Conservation (phyloP, 1,140 invertebrate species). For the Hylyphantes graminicola region DNA sequence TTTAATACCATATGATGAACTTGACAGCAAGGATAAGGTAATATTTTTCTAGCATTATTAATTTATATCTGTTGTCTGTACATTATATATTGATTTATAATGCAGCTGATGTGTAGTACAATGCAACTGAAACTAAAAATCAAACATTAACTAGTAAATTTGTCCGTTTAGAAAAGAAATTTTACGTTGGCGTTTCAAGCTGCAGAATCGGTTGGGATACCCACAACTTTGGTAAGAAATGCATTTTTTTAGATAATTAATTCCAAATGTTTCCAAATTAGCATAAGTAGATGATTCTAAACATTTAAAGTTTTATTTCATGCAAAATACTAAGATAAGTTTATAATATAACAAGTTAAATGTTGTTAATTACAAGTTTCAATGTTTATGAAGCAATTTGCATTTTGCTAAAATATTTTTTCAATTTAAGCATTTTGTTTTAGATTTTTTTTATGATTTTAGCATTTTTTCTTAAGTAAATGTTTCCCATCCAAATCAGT, state of each 20-base stretch:
- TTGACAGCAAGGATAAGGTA: slow-evolving; percentile 88
- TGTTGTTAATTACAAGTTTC: too few species aligned
- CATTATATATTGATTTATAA: too few species aligned
- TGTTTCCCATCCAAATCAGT: too few species aligned
- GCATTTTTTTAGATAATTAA: background rate
- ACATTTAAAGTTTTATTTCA: background rate
- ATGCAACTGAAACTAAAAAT: too few species aligned
- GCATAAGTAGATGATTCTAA: background rate
- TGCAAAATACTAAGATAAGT: too few species aligned
- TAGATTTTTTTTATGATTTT: too few species aligned
- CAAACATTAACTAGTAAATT: background rate
- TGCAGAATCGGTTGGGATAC: slow-evolving; percentile 89
- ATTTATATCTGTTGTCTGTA: background rate
- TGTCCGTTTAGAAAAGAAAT: slow-evolving; percentile 74
- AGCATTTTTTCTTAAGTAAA: too few species aligned
- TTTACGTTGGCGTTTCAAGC: slow-evolving; percentile 91
- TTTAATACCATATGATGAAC: slow-evolving; percentile 89
- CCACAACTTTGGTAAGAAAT: slow-evolving; percentile 82
- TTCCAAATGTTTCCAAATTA: background rate
- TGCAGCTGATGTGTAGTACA: too few species aligned
- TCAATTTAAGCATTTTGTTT: too few species aligned
- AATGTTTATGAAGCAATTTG: too few species aligned
- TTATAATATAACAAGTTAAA: too few species aligned
- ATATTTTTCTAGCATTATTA: slow-evolving; percentile 15
- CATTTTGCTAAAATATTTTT: too few species aligned